Percentiles rank a stretch among this genome's conserved stretches.
Evolutionary conservation across 2,797 vertebrate species (phyloP).

Genomic region (Erithacus rubecula): DNA sequence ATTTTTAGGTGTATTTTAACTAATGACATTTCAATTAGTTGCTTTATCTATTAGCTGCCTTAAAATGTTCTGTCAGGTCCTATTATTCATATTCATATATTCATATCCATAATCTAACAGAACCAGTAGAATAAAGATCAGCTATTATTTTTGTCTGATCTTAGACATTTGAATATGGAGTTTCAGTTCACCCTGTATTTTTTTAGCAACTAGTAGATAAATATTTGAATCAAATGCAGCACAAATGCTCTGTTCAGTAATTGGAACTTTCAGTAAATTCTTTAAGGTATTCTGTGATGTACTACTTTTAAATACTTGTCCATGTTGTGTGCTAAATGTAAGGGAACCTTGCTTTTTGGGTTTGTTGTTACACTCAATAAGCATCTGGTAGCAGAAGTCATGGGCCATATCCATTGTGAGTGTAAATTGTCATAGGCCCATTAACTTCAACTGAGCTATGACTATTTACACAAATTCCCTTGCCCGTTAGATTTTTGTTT

Average conservation of each 20-base stretch:
- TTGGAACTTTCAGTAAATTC: not conserved
- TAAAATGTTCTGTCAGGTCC: not conserved
- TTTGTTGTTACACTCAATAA: not conserved
- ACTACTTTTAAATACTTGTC: not conserved
- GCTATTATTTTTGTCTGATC: not conserved
- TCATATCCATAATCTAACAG: not conserved
- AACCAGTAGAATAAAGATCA: not conserved
- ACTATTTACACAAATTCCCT: slow-evolving; percentile 20
- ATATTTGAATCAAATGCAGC: not conserved
- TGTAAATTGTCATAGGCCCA: slow-evolving; percentile 27
- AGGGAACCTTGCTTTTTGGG: not conserved
- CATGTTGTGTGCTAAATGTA: not conserved
- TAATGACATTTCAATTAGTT: not conserved
- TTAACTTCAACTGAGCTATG: slow-evolving; percentile 48
- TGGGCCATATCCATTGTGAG: not conserved
- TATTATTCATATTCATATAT: not conserved
- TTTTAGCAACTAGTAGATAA: not conserved
- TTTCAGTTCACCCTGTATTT: not conserved
- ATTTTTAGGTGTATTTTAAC: not conserved
- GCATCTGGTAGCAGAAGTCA: not conserved
- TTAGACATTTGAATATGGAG: not conserved
- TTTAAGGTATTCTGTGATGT: not conserved
- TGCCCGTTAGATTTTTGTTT: not conserved
- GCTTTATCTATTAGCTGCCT: not conserved
- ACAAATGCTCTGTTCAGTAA: not conserved